phyloP scores from a whole-genome alignment of 2,113 vertebrate species.

The Pangasianodon gigas region DNA sequence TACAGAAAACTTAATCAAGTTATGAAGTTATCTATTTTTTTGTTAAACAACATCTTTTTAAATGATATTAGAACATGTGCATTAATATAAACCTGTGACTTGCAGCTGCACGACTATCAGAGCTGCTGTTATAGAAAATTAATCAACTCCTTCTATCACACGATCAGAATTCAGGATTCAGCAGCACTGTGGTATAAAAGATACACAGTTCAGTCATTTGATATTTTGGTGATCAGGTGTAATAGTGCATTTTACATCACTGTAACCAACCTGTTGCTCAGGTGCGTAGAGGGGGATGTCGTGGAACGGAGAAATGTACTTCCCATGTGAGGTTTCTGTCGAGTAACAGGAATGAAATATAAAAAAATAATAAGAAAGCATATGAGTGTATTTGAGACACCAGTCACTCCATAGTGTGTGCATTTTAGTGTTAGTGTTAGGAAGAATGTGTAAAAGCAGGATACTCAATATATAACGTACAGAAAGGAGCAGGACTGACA shows the following conservation, averaged over 20 bases:
- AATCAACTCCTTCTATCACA: not conserved
- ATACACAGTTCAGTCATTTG: not conserved
- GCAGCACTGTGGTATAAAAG: not conserved
- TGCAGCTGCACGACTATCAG: not conserved
- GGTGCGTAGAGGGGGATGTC: conserved; percentile 86
- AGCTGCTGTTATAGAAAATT: not conserved
- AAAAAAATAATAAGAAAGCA: not conserved
- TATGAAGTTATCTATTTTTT: not conserved
- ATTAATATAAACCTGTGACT: not conserved
- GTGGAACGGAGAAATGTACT: conserved; percentile 95
- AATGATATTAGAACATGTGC: not conserved
- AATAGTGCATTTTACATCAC: not conserved
- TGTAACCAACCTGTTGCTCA: conserved; percentile 73
- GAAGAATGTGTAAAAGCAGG: not conserved
- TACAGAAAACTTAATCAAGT: not conserved
- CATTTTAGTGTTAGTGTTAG: not conserved
- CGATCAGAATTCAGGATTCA: not conserved
- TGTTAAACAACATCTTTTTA: not conserved
- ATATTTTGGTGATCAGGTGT: not conserved
- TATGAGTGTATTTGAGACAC: not conserved
- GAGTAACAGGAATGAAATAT: conserved; percentile 33
- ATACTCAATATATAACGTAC: too few species aligned
- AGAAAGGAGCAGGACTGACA: too few species aligned
- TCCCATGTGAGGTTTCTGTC: conserved; percentile 84
- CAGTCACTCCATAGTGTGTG: not conserved